Evolutionary conservation across 2,797 vertebrate species (phyloP), one percentile per base, ranked within the genome.

Genomic region (Sebastiscus albofasciatus): DNA sequence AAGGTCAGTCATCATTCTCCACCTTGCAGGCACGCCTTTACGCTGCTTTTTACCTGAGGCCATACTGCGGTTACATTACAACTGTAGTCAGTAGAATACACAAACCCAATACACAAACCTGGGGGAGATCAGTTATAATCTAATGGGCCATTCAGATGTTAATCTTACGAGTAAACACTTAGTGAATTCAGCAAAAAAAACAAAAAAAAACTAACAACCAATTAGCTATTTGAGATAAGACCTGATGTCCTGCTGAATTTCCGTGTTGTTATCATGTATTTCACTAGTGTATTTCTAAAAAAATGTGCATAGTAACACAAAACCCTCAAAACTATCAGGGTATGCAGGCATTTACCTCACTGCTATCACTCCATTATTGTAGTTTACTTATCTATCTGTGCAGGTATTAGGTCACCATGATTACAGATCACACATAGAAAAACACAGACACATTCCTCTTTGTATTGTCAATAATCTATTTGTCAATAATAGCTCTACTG

Each of bases 61-160:
- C 85, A 80, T 80, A 61, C 52, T 79, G 67, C 76, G 54, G 42
- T 60, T 72, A 77, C 76, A 59, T 90, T 84, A 79, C 33, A 24
- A 81, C 85, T 74, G 68, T 59, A 46, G 31, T 83, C 52, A 77
- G 84, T 66, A 49, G 92, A 97, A 97, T 96, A 96, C 93, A 96
- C 96, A 96, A 64, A 34, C 87, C 87, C 94, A 96, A 95, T 94
- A 94, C 89, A 93, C 92, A 95, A 95, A 94, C 70, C 79, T 83
- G 73, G 60, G 64, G 73, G 75, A 92, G 94, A 90, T 90, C 90
- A 92, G 83, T 94, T 92, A 69, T 91, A 93, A 94, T 93, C 92
- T 92, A 95, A 89, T 87, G 89, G 90, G 33, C 88, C 85, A 96
- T 97, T 96, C 94, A 95, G 93, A 96, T 96, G 96, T 91, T 96